Conservation (phyloP, 2,797 vertebrate species). For the Danio aesculapii region DNA sequence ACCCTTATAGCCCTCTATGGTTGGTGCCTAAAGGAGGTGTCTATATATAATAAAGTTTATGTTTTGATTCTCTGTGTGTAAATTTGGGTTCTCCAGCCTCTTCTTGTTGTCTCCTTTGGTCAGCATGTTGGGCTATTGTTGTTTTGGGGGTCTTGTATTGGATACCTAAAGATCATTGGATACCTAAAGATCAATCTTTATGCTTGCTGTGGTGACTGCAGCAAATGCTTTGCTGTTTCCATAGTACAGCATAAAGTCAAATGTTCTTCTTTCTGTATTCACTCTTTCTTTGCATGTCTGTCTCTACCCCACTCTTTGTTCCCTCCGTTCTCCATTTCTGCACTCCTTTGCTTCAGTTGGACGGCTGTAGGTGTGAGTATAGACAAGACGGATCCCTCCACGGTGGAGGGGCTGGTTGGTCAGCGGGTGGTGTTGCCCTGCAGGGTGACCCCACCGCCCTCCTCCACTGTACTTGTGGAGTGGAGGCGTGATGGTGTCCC, state of each 20-base stretch:
- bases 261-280: slow-evolving; percentile 21
- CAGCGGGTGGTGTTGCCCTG: slow-evolving; percentile 88
- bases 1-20: neutral
- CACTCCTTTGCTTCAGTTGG: slow-evolving; percentile 71
- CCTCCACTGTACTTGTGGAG: slow-evolving; percentile 79
- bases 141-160: slow-evolving; percentile 38
- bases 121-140: slow-evolving; percentile 8
- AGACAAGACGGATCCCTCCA: slow-evolving; percentile 80
- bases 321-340: neutral
- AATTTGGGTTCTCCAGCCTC: neutral
- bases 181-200: slow-evolving; percentile 71
- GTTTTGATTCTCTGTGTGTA: no score
- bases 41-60: neutral
- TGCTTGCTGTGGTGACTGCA: slow-evolving; percentile 72
- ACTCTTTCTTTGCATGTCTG: neutral
- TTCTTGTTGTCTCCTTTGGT: neutral
- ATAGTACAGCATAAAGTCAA: slow-evolving; percentile 78
- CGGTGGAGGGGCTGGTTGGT: slow-evolving; percentile 82
- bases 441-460: slow-evolving; percentile 81
- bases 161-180: slow-evolving; percentile 52
- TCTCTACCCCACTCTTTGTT: neutral
- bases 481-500: slow-evolving; percentile 87
- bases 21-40: neutral
- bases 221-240: slow-evolving; percentile 57
- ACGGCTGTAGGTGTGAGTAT: slow-evolving; percentile 75